These are phyloP conservation scores for Apotomis betuletana DNA, from an alignment of 2,888 invertebrate genomes.

Conservation along the genomic window DNA sequence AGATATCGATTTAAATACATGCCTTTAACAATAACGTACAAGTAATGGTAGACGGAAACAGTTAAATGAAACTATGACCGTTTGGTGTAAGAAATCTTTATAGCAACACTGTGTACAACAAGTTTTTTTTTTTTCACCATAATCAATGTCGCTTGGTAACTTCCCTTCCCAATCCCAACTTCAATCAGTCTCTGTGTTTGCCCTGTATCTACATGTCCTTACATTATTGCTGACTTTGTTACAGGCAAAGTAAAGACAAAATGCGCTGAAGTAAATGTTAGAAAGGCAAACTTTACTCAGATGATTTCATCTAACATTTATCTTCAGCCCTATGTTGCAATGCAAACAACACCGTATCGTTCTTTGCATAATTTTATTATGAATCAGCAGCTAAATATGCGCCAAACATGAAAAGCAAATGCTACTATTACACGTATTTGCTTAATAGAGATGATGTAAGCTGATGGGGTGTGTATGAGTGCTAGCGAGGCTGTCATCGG, in stretches of 20 bases:
- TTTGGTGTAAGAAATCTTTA: no score
- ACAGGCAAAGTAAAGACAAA: background rate
- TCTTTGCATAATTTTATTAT: constrained; percentile 39
- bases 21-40: no score
- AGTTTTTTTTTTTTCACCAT: background rate
- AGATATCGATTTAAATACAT: no score
- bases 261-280: background rate
- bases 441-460: constrained; percentile 37
- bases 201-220: background rate
- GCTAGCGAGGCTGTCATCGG: constrained; percentile 17
- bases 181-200: no score
- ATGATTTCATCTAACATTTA: constrained; percentile 29
- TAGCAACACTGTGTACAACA: no score
- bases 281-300: background rate
- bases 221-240: background rate
- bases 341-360: constrained; percentile 26
- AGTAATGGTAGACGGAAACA: no score
- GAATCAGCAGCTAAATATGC: constrained; percentile 38
- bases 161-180: no score
- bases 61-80: no score
- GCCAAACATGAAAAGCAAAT: constrained; percentile 37
- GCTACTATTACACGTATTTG: constrained; percentile 29
- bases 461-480: constrained; percentile 11
- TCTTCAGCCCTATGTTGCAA: constrained; percentile 16
- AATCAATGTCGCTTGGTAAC: background rate